Evolutionary conservation across 2,113 vertebrate genomes (phyloP), one percentile per base, ranked within the genome.

Genomic region (Sisor rabdophorus): DNA sequence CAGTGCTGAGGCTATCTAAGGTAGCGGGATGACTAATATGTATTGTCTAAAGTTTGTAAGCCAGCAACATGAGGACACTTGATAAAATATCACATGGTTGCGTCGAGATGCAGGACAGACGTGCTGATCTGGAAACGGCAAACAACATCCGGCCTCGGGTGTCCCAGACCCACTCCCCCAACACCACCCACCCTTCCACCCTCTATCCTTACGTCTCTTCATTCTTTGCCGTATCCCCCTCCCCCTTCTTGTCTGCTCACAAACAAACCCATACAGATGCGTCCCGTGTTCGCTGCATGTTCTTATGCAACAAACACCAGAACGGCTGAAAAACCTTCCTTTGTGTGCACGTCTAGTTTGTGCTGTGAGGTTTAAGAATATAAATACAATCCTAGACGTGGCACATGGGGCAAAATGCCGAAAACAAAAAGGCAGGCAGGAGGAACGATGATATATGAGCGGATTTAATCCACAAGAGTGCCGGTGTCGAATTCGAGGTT

Each of bases 81-180:
- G 56, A 75, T 75, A 54, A 69, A 78, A 76, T 28, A 80, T 73
- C 22, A 44, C 65, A 80, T 63, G 52, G 50, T 71, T 55, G 61
- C 13, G 16, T 24, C 3, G 64, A 32, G 30, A 80, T 65, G 48
- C 30, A n/a, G 19, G n/a, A 73, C 40, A 44, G 61, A 47, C 50
- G 48, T 12, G n/a, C 19, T 71, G n/a, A 58, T 50, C 52, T 72
- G 32, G 58, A 75, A 80, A 71, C 61, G n/a, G 30, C 15, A 24
- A 60, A 63, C 64, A 71, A 77, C 67, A 77, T 77, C 54, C 65
- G 28, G 55, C 47, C 48, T 20, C 19, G 36, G 36, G 54, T 56
- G 52, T 26, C 70, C 40, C 15, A 30, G 9, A 28, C 16, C 47
- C 1, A 8, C 17, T 19, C 72, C 13, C 36, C 32, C 71, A 44